Conservation (phyloP, 2,113 vertebrate species). For the Platycercus adscitus region DNA sequence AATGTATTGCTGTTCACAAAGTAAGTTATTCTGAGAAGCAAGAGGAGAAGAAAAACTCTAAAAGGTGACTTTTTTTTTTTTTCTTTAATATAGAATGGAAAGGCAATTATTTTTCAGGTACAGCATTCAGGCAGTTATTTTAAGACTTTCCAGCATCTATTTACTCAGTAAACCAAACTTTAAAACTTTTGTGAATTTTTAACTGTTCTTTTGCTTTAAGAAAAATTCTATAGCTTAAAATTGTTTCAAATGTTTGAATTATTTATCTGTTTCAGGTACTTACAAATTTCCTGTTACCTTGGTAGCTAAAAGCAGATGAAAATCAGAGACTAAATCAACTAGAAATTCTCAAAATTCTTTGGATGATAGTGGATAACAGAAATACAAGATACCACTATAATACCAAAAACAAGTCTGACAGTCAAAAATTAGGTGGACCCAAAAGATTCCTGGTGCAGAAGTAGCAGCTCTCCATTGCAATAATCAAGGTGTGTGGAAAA, state of each 20-base stretch:
- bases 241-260: background rate
- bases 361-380: background rate
- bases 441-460: background rate
- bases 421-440: background rate
- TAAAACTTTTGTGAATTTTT: background rate
- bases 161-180: background rate
- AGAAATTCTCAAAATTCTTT: background rate
- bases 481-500: constrained; percentile 53
- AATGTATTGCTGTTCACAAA: background rate
- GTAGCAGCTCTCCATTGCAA: background rate
- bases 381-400: background rate
- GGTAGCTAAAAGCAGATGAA: background rate
- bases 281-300: background rate
- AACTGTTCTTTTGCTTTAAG: background rate
- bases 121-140: background rate
- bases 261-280: background rate
- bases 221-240: background rate
- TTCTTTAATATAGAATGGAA: background rate
- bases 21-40: background rate
- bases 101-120: background rate
- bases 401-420: background rate
- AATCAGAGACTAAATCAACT: background rate
- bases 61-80: background rate
- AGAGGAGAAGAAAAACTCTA: background rate
- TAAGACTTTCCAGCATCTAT: background rate